These are phyloP conservation scores for Aphaenogaster ashmeadi DNA, from an alignment of 1,140 invertebrate genomes.

Conservation along the genomic window DNA sequence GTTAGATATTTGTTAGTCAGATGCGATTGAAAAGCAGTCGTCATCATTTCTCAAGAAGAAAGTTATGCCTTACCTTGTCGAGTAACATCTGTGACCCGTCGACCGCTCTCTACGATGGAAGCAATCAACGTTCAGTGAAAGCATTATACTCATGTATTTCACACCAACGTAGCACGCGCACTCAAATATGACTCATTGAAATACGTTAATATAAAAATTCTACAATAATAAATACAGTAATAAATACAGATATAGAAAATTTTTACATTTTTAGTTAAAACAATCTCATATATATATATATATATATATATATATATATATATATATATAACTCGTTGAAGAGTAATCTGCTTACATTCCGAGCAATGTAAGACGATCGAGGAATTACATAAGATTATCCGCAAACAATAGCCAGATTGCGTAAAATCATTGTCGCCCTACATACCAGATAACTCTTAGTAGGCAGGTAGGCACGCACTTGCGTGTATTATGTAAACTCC, in stretches of 20 bases:
- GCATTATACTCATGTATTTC: slow-evolving; percentile 59
- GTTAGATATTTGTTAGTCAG: slow-evolving; percentile 59
- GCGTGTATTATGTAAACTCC: slow-evolving; percentile 54
- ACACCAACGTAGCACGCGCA: neutral
- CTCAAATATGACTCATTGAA: neutral
- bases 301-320: no score
- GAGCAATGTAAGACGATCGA: slow-evolving; percentile 5
- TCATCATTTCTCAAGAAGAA: slow-evolving; percentile 61
- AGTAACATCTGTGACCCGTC: slow-evolving; percentile 56
- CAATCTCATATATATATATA: neutral
- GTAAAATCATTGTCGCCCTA: slow-evolving; percentile 61
- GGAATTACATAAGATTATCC: slow-evolving; percentile 56
- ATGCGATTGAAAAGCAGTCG: slow-evolving; percentile 30
- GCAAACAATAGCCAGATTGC: slow-evolving; percentile 58
- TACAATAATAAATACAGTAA: neutral
- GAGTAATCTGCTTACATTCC: slow-evolving; percentile 35
- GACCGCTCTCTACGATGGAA: slow-evolving; percentile 52
- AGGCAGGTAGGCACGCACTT: slow-evolving; percentile 27
- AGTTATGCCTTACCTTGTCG: slow-evolving; percentile 57
- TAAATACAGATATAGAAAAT: neutral
- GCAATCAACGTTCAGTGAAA: slow-evolving; percentile 63
- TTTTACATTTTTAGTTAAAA: slow-evolving; percentile 8
- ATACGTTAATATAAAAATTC: slow-evolving; percentile 9
- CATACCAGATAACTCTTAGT: slow-evolving; percentile 38
- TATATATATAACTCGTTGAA: neutral